Base-by-base conservation (phyloP, 2,113 vertebrate species). In the Saiga tatarica region DNA sequence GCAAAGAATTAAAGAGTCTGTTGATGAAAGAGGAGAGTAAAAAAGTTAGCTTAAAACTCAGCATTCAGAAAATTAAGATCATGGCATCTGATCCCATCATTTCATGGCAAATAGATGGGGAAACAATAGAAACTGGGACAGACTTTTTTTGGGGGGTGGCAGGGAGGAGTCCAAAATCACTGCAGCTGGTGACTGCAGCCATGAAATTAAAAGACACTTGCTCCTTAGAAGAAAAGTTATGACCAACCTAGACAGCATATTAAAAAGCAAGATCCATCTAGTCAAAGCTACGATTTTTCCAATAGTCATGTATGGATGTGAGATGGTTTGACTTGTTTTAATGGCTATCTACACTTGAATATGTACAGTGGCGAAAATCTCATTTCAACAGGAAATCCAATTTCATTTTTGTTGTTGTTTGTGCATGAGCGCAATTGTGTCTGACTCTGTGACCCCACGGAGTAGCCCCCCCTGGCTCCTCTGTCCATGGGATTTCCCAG, bases 71-170 rank as follows among this genome's bases (percentile, higher is more conserved):
- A 39, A 23, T 36, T 71, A 39, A 71, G 67, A 71, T 39, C 67
- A 12, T 39, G 19, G 19, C 17, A 71, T 71, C 19, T 1, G 19
- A 19, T 39, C n/a, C 5, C 67, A 39, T 71, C 67, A 71, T 19
- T 71, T 71, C 19, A 3, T 71, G n/a, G 67, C 67, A 71, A 71
- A 71, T 71, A 39, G n/a, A 23, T 71, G n/a, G 67, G n/a, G 67
- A 71, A 39, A 71, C 19, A 71, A 23, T 71, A 10, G n/a, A 39
- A 71, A 39, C 5, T 39, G 67, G 10, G 67, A 71, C 19, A 71
- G n/a, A 23, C 7, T 6, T 36, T 71, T 39, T 23, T 71, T 0
- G 5, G 5, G 17, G n/a, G 64, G 33, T 5, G 2, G 4, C n/a
- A 0, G 33, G 7, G 62, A 62, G 13, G 14, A 7, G 67, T 39